Percentiles rank a stretch among this genome's conserved stretches.
Evolutionary conservation across 2,888 invertebrate genomes (phyloP).

Genomic region (Girardia tigrina): DNA sequence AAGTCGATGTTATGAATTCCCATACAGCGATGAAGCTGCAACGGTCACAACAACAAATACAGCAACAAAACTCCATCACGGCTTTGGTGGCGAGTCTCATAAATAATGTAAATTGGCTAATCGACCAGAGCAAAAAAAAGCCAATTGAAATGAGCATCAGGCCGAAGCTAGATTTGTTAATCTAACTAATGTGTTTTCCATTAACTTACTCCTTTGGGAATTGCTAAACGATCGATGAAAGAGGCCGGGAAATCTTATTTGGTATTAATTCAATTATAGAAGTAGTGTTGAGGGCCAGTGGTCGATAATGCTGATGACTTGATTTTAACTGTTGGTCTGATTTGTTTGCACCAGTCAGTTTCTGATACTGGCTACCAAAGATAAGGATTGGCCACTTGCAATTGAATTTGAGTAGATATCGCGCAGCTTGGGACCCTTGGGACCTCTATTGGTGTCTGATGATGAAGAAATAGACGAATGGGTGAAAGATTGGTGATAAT

Average conservation of each 20-base stretch:
- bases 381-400: constrained; percentile 23
- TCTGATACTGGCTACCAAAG: constrained; percentile 16
- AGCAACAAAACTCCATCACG: constrained; percentile 10
- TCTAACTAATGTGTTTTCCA: constrained; percentile 23
- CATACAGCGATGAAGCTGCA: neutral
- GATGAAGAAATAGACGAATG: constrained; percentile 15
- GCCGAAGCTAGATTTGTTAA: constrained; percentile 23
- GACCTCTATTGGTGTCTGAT: constrained; percentile 23
- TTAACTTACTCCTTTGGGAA: constrained; percentile 23
- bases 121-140: constrained; percentile 18
- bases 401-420: constrained; percentile 23
- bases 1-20: constrained; percentile 23
- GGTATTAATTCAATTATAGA: constrained; percentile 23
- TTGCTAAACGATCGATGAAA: constrained; percentile 20
- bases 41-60: constrained; percentile 15
- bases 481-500: constrained; percentile 17
- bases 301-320: constrained; percentile 23
- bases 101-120: constrained; percentile 20
- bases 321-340: constrained; percentile 23
- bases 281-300: constrained; percentile 11
- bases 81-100: constrained; percentile 18
- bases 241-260: constrained; percentile 23
- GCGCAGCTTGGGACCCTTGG: neutral
- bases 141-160: constrained; percentile 23
- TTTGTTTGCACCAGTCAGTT: constrained; percentile 20